phyloP scores from a whole-genome alignment of 2,113 vertebrate genomes.

The Chauna torquata region DNA sequence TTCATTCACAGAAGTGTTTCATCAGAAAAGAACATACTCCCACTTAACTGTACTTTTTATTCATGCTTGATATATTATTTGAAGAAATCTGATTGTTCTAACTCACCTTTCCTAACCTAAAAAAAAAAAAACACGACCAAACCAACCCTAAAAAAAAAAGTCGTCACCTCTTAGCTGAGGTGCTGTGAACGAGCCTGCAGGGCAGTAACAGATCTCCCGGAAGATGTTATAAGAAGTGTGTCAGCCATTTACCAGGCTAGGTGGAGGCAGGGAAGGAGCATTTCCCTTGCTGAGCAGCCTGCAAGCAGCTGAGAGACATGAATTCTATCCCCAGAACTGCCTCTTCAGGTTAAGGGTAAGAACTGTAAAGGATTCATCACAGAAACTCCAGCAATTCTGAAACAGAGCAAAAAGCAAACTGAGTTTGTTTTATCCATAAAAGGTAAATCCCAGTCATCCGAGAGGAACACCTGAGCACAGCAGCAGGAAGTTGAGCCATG shows the following conservation, averaged over 20 bases:
- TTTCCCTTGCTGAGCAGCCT: neutral
- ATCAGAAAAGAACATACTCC: neutral
- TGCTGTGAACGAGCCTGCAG: neutral
- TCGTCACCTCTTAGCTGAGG: neutral
- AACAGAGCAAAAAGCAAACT: neutral
- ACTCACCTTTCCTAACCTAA: neutral
- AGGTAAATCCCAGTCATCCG: neutral
- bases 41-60: neutral
- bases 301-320: neutral
- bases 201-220: neutral
- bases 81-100: neutral
- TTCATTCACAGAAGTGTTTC: neutral
- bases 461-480: neutral
- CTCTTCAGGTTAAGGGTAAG: neutral
- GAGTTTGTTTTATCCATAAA: neutral
- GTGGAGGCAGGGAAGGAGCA: neutral
- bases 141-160: neutral
- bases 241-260: neutral
- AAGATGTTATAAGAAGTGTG: neutral
- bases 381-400: neutral
- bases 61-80: neutral
- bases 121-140: neutral
- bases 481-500: neutral
- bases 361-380: neutral
- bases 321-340: neutral